Evolutionary conservation across 2,888 invertebrate species (phyloP).

Genomic region (Hypsopygia costalis): DNA sequence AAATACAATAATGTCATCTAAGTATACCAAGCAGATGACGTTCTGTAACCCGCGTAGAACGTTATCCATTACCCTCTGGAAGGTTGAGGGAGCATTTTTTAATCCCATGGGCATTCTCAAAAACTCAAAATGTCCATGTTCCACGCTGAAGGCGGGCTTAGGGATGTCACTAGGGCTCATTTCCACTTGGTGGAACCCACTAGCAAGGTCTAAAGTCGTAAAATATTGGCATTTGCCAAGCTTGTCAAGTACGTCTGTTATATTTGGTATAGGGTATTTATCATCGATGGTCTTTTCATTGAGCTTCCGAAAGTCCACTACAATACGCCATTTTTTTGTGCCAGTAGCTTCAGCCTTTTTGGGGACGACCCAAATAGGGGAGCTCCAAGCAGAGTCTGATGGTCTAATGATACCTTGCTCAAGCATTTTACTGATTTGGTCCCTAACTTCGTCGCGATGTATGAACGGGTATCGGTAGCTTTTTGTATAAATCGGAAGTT

Average conservation of each 20-base stretch:
- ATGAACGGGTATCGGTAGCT: slow-evolving; percentile 20
- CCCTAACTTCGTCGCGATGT: slow-evolving; percentile 4
- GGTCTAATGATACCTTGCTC: slow-evolving; percentile 30
- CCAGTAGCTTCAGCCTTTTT: slow-evolving; percentile 32
- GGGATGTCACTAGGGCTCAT: slow-evolving; percentile 9
- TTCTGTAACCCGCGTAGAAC: slow-evolving; percentile 8
- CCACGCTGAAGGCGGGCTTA: slow-evolving; percentile 13
- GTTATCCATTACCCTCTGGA: slow-evolving; percentile 12
- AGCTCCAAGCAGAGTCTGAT: slow-evolving; percentile 29
- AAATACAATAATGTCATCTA: slow-evolving; percentile 8
- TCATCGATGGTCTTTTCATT: slow-evolving; percentile 33
- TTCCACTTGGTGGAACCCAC: slow-evolving; percentile 11
- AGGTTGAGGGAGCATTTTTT: slow-evolving; percentile 12
- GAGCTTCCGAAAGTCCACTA: slow-evolving; percentile 32
- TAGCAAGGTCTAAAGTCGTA: slow-evolving; percentile 15
- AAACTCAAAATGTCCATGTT: slow-evolving; percentile 12
- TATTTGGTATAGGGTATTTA: slow-evolving; percentile 29
- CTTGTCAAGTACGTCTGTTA: slow-evolving; percentile 21
- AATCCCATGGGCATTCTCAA: slow-evolving; percentile 13
- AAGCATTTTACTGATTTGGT: slow-evolving; percentile 22
- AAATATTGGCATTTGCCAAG: slow-evolving; percentile 22
- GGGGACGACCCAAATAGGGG: slow-evolving; percentile 38
- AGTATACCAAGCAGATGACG: slow-evolving; percentile 6
- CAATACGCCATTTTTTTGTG: slow-evolving; percentile 30
- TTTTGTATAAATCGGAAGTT: slow-evolving; percentile 17